Evolutionary conservation across 2,888 invertebrate species (phyloP).

Genomic region (Leptopilina myrica): DNA sequence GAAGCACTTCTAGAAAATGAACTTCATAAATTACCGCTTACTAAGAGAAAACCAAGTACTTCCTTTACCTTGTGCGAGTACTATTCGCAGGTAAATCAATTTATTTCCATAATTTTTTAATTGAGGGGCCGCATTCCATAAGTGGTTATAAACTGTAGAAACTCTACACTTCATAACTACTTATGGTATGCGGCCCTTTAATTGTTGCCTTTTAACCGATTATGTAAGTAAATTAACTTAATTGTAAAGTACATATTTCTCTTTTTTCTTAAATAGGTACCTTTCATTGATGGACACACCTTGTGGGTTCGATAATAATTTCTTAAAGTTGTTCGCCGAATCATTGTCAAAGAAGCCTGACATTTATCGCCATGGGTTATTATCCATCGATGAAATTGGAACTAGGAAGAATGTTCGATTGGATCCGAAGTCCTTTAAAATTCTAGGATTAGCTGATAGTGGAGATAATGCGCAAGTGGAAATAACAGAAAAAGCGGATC

Average conservation of each 20-base stretch:
- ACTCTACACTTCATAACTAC: too few relatives aligned
- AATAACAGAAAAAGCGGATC: too few relatives aligned
- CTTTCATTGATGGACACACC: conserved; percentile 48
- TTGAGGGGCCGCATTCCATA: too few relatives aligned
- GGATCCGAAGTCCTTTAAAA: too few relatives aligned
- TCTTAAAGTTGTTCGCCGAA: conserved; percentile 54
- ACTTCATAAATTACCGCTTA: not conserved
- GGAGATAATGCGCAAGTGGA: too few relatives aligned
- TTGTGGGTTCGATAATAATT: conserved; percentile 55
- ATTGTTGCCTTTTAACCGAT: not conserved
- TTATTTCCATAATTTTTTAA: too few relatives aligned
- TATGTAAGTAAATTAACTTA: not conserved
- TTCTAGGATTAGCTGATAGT: too few relatives aligned
- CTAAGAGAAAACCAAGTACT: conserved; percentile 1
- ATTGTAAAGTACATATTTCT: not conserved
- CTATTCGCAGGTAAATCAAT: conserved; percentile 16
- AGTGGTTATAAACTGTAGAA: too few relatives aligned
- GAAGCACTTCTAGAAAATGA: too few relatives aligned
- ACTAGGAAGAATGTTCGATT: too few relatives aligned
- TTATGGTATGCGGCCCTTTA: too few relatives aligned
- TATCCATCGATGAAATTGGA: too few relatives aligned
- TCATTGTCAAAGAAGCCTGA: conserved; percentile 44
- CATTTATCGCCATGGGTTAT: conserved; percentile 24
- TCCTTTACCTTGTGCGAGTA: conserved; percentile 24
- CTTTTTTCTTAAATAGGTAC: conserved; percentile 20